Conservation (phyloP, 2,797 vertebrate species). For the Adrianichthys oophorus region DNA sequence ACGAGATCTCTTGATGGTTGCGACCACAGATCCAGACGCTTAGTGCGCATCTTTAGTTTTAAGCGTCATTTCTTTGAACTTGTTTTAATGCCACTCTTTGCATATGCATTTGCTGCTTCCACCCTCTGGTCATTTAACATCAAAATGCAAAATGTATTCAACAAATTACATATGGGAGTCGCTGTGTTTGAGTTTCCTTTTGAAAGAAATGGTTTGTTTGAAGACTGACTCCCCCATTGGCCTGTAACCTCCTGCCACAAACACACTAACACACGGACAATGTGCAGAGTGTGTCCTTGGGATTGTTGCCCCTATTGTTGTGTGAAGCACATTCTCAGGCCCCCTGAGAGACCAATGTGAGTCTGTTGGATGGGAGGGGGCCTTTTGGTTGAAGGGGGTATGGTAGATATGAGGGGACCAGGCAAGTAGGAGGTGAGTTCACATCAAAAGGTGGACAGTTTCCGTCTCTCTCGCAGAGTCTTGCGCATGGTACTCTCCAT, state of each 20-base stretch:
- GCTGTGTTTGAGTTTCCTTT: constrained; percentile 52
- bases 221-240: constrained; percentile 36
- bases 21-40: constrained; percentile 1
- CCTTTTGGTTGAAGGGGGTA: constrained; percentile 47
- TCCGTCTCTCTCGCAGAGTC: constrained; percentile 19
- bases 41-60: constrained; percentile 25
- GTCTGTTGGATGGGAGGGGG: constrained; percentile 19
- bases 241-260: constrained; percentile 16
- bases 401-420: constrained; percentile 48
- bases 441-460: constrained; percentile 75
- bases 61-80: constrained; percentile 51
- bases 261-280: constrained; percentile 6
- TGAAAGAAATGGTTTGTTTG: constrained; percentile 61
- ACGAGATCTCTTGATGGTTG: constrained; percentile 31
- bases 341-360: constrained; percentile 36
- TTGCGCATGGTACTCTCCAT: constrained; percentile 38
- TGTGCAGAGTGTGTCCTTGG: constrained; percentile 29
- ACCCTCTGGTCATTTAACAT: constrained; percentile 49
- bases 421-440: constrained; percentile 56
- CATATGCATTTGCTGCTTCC: constrained; percentile 44
- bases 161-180: constrained; percentile 48
- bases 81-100: constrained; percentile 50
- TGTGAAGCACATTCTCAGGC: constrained; percentile 66
- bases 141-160: constrained; percentile 65
- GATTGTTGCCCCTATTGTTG: constrained; percentile 64